phyloP scores from a whole-genome alignment of 1,140 invertebrate species.

The Papilio helenus region DNA sequence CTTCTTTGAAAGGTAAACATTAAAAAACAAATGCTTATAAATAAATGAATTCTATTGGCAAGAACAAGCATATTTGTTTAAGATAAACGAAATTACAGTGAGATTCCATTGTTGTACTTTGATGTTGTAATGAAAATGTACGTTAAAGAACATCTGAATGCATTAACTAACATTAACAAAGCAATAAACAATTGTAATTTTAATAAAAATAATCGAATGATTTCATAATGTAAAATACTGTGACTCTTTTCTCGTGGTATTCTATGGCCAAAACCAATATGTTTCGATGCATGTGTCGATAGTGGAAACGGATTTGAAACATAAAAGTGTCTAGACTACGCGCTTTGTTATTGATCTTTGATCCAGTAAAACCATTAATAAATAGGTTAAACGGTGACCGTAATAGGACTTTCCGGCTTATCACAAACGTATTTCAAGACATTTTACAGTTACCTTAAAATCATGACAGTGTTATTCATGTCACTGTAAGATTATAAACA shows the following conservation, averaged over 20 bases:
- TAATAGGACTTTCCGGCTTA: constrained; percentile 67
- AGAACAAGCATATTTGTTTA: neutral
- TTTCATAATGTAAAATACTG: neutral
- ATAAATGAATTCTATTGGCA: neutral
- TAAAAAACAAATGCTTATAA: neutral
- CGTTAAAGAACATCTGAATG: too few relatives aligned
- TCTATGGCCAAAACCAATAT: too few relatives aligned
- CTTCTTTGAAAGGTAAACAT: constrained; percentile 90
- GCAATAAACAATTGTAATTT: neutral
- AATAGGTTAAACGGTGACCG: constrained; percentile 56
- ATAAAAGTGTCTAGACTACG: neutral
- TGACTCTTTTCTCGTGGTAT: neutral
- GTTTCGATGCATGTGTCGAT: too few relatives aligned
- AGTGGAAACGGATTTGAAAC: neutral
- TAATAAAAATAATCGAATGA: neutral
- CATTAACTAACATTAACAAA: neutral
- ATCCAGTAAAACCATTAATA: constrained; percentile 44
- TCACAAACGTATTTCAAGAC: constrained; percentile 39
- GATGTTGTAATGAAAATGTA: too few relatives aligned
- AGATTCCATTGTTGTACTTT: too few relatives aligned
- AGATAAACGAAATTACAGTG: too few relatives aligned
- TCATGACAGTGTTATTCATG: neutral
- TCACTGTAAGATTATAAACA: neutral
- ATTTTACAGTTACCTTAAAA: neutral
- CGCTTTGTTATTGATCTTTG: constrained; percentile 32